A percentile compares a stretch with the other conserved stretches of the same genome.
Conservation (phyloP, 2,888 invertebrate species). For the Drosophila greeni region DNA sequence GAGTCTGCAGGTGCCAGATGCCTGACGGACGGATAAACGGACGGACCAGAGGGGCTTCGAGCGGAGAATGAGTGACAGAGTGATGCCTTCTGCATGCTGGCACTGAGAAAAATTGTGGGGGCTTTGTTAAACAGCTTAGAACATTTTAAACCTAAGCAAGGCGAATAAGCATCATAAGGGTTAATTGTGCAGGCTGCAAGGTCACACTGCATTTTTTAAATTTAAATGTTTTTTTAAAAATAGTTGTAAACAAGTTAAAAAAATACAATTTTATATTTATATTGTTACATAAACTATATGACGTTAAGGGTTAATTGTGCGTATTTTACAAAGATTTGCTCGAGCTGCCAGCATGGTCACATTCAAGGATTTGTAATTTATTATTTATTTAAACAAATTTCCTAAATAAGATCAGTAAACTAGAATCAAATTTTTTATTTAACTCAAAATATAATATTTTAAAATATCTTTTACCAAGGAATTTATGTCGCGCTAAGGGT, state of each 20-base stretch:
- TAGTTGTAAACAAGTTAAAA: too few relatives aligned
- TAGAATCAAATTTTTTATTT: too few relatives aligned
- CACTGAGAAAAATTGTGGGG: neutral
- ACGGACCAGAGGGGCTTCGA: constrained; percentile 27
- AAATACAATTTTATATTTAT: too few relatives aligned
- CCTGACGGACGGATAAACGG: constrained; percentile 37
- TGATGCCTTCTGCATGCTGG: constrained; percentile 9
- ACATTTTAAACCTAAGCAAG: neutral
- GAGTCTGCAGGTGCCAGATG: constrained; percentile 62
- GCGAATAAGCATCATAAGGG: too few relatives aligned
- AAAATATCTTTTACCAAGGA: neutral
- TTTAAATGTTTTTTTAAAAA: too few relatives aligned
- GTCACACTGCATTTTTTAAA: neutral
- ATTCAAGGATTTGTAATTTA: neutral
- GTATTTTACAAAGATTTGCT: too few relatives aligned
- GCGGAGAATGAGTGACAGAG: constrained; percentile 23
- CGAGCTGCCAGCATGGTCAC: too few relatives aligned
- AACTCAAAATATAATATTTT: neutral
- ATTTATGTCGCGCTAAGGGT: neutral
- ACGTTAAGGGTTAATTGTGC: too few relatives aligned
- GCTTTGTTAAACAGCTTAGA: rapidly evolving
- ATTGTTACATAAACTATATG: too few relatives aligned
- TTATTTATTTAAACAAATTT: too few relatives aligned
- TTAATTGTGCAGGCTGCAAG: neutral
- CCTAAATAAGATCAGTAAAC: too few relatives aligned